Evolutionary conservation across 2,797 vertebrate genomes (phyloP), one percentile per base, ranked within the genome.

Genomic region (Eleutherodactylus coqui): DNA sequence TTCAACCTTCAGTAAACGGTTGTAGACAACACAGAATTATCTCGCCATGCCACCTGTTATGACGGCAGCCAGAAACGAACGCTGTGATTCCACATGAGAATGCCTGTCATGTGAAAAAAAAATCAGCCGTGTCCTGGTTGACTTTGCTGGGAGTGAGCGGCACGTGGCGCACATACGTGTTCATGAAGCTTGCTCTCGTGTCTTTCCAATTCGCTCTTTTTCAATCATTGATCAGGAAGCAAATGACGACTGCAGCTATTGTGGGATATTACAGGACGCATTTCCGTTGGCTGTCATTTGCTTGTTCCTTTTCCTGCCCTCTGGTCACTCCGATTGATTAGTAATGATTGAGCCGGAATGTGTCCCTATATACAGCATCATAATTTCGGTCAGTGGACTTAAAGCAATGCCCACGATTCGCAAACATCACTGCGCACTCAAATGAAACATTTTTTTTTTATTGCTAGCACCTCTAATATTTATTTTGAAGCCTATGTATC

Each of bases 191-290:
- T 34, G 4, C 11, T 70, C 70, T 53, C 45, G 36, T 72, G 34
- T 78, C 36, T 72, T 58, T 58, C 16, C n/a, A 45, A 85, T 80
- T 85, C 49, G 79, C 77, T 75, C 38, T 34, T 19, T 32, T 16
- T n/a, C n/a, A 75, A 85, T 49, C 51, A 85, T 73, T 85, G 55
- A 49, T 85, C 64, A 27, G 73, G 62, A 84, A 62, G 32, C n/a
- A 19, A 60, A 80, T 36, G 77, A 75, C n/a, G 47, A n/a, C 9
- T 62, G 27, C 27, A 58, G 47, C 75, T 47, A 17, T 51, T 36
- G 62, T 60, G 47, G 34, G 27, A 45, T 79, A 27, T 34, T 17
- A 38, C 27, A 70, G 47, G 38, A 36, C 21, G 45, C 21, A 38
- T 58, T 47, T 47, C 10, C 49, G 38, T 43, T 41, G 24, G 60